Conservation (phyloP, 1,140 invertebrate species). For the Orchesella cincta region DNA sequence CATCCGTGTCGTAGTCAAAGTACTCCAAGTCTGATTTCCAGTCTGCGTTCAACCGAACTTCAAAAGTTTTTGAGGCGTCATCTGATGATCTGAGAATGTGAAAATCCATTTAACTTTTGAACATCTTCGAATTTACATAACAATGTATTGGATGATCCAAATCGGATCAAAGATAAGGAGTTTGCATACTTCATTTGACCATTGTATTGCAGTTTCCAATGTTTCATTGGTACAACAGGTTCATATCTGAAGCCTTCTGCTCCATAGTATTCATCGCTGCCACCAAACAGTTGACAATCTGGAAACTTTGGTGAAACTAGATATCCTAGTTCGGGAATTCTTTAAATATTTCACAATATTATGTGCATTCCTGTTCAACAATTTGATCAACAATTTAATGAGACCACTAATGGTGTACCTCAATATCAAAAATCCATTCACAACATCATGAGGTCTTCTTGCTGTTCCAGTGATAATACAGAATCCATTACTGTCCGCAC, state of each 20-base stretch:
- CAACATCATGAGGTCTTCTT: slow-evolving; percentile 51
- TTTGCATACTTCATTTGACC: slow-evolving; percentile 69
- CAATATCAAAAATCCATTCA: slow-evolving; percentile 57
- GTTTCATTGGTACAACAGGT: slow-evolving; percentile 67
- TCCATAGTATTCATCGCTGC: slow-evolving; percentile 61
- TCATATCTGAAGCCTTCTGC: slow-evolving; percentile 67
- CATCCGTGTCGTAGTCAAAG: slow-evolving; percentile 70
- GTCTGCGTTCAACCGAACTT: slow-evolving; percentile 59
- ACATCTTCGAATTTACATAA: neutral
- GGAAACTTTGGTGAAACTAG: slow-evolving; percentile 67
- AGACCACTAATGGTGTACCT: slow-evolving; percentile 32
- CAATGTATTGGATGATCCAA: neutral
- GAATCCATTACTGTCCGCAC: slow-evolving; percentile 60
- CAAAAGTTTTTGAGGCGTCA: slow-evolving; percentile 31
- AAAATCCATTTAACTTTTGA: neutral
- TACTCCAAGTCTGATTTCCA: slow-evolving; percentile 59
- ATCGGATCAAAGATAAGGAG: too few species aligned
- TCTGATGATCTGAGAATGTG: neutral
- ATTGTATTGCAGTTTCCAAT: slow-evolving; percentile 66
- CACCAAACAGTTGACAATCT: slow-evolving; percentile 65
- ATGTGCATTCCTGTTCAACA: neutral
- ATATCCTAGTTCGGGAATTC: slow-evolving; percentile 66
- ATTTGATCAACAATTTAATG: neutral
- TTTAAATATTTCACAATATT: slow-evolving; percentile 40
- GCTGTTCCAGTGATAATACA: slow-evolving; percentile 61